A percentile compares a stretch with the other conserved stretches of the same genome.
Evolutionary conservation across 2,113 vertebrate species (phyloP).

Genomic region (Nothobranchius furzeri): DNA sequence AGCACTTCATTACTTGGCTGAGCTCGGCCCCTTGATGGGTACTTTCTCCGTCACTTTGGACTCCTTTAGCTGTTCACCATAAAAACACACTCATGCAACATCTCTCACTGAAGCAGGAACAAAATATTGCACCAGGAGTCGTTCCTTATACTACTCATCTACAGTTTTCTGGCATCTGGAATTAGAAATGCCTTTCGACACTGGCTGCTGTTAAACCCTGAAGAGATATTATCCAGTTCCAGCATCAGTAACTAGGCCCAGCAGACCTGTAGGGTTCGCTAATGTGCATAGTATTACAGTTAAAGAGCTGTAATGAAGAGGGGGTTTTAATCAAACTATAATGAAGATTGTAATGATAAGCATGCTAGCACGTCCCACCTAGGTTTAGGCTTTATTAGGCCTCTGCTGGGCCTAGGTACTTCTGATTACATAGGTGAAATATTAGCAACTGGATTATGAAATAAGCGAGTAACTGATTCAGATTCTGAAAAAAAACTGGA

Average conservation of each 20-base stretch:
- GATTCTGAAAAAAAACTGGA: too few relatives aligned
- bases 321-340: not conserved
- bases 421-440: not conserved
- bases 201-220: not conserved
- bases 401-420: too few relatives aligned
- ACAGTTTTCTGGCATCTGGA: not conserved
- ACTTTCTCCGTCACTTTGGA: constrained; percentile 5
- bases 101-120: not conserved
- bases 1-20: constrained; percentile 29
- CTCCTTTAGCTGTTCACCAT: constrained; percentile 3
- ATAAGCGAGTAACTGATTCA: too few relatives aligned
- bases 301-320: not conserved
- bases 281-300: not conserved
- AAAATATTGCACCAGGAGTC: not conserved
- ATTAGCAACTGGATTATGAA: not conserved
- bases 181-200: not conserved
- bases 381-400: too few relatives aligned
- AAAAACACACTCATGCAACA: not conserved
- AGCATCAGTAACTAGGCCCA: not conserved
- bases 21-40: constrained; percentile 28
- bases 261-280: not conserved
- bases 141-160: not conserved
- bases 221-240: not conserved
- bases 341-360: not conserved
- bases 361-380: not conserved